Evolutionary conservation across 2,797 vertebrate genomes (phyloP), one percentile per base, ranked within the genome.

Genomic region (Dallia pectoralis): DNA sequence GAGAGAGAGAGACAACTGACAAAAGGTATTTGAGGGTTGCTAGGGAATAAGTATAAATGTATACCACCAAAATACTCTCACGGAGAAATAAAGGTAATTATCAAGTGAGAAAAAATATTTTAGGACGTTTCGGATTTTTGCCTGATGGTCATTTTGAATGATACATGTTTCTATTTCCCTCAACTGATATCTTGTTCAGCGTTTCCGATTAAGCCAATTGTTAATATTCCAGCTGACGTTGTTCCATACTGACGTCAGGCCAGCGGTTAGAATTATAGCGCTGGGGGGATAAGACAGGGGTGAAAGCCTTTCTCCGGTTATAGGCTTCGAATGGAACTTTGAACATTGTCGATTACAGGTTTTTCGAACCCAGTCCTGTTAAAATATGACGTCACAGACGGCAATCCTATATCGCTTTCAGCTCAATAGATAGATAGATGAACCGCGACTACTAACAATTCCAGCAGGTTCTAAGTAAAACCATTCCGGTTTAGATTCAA

Each of bases 251-350:
- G 70, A 59, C 53, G 3, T 59, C 12, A 14, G 53, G 2, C 22
- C 53, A 30, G 80, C 86, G 85, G 87, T 81, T 86, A 85, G 77
- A 79, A 88, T 86, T 85, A n/a, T n/a, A 85, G 67, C 77, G 77
- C 65, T 79, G 69, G 74, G 69, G 1, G 3, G 5, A 36, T 27
- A 65, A 32, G 30, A 6, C 18, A 14, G 30, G 1, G 32, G 32
- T 30, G 19, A 75, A 87, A 86, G 85, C 81, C 4, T 62, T 69
- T 69, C 72, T 33, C 78, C 74, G 77, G 78, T 74, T 74, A 64
- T 79, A 77, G 82, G 36, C 75, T 81, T 86, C 84, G 86, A 82
- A 44, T 82, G 83, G 73, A 86, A 79, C 81, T 87, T 74, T 79
- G 82, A 82, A 75, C 75, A 40, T 71, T 72, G 36, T 51, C 84